Evolutionary conservation across 2,888 invertebrate species (phyloP).

Genomic region (Tryphoninae sp.): DNA sequence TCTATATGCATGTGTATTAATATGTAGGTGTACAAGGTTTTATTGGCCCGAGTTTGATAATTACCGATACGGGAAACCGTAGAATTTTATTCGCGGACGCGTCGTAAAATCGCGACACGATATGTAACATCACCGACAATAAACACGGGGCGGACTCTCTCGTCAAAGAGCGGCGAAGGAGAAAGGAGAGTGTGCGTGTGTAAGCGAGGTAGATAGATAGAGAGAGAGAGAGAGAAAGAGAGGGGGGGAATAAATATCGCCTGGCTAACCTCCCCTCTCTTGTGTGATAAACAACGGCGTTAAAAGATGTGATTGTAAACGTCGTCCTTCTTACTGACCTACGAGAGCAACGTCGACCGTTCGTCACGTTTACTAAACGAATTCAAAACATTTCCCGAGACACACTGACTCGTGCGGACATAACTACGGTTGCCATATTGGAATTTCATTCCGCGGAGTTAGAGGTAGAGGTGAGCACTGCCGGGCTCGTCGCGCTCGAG

Average conservation of each 20-base stretch:
- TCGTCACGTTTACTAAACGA: constrained; percentile 71
- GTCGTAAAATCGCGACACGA: constrained; percentile 14
- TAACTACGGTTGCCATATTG: constrained; percentile 71
- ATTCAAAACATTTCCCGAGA: constrained; percentile 68
- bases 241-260: not conserved
- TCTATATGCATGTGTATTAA: not conserved
- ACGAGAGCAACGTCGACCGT: constrained; percentile 74
- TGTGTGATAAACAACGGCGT: constrained; percentile 44
- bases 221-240: constrained; percentile 4
- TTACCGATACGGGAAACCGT: constrained; percentile 7
- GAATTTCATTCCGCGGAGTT: constrained; percentile 67
- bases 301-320: constrained; percentile 14
- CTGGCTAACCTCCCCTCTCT: constrained; percentile 8
- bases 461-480: constrained; percentile 63
- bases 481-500: constrained; percentile 56
- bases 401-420: constrained; percentile 70
- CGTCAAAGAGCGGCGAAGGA: constrained; percentile 8
- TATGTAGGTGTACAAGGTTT: not conserved
- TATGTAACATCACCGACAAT: constrained; percentile 44
- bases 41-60: constrained; percentile 12
- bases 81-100: constrained; percentile 5
- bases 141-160: constrained; percentile 41
- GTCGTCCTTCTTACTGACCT: constrained; percentile 74
- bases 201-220: too few relatives aligned
- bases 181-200: not conserved